Percentiles rank a stretch among this genome's conserved stretches.
phyloP scores from a whole-genome alignment of 2,888 invertebrate species.

The Pseudolycoriella hygida region DNA sequence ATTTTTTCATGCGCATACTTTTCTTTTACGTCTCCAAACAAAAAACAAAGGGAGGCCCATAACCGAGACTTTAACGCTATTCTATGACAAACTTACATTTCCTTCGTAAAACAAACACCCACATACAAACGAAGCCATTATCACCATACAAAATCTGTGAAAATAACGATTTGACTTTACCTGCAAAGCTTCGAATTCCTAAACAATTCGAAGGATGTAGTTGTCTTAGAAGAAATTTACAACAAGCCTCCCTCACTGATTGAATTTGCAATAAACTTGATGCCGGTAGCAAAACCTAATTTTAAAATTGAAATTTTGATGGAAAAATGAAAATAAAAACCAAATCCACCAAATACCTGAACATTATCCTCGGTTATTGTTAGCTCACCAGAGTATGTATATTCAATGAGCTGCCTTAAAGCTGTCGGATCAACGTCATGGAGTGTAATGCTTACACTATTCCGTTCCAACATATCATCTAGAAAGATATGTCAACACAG shows the following conservation, averaged over 20 bases:
- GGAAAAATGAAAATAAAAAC: neutral
- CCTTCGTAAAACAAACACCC: too few relatives aligned
- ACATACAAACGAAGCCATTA: too few relatives aligned
- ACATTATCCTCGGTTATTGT: conserved; percentile 49
- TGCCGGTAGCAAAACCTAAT: conserved; percentile 42
- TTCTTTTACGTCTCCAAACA: too few relatives aligned
- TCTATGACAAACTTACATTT: too few relatives aligned
- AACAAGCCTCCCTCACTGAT: conserved; percentile 52
- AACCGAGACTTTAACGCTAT: too few relatives aligned
- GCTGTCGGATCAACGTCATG: conserved; percentile 39
- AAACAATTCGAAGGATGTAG: conserved; percentile 60
- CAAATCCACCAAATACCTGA: conserved; percentile 32
- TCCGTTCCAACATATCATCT: conserved; percentile 30
- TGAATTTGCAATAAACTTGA: conserved; percentile 54
- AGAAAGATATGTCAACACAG: neutral
- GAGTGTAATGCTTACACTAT: conserved; percentile 24
- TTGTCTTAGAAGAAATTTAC: conserved; percentile 54
- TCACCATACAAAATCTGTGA: too few relatives aligned
- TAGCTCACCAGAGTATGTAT: conserved; percentile 58
- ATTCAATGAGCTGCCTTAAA: conserved; percentile 49
- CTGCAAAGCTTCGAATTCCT: conserved; percentile 51
- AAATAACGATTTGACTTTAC: conserved; percentile 11
- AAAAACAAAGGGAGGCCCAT: too few relatives aligned
- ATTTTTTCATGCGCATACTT: too few relatives aligned
- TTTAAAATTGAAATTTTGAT: neutral